Percentiles rank a stretch among this genome's conserved stretches.
Evolutionary conservation across 2,113 vertebrate genomes (phyloP).

Genomic region (Halcyon senegalensis): DNA sequence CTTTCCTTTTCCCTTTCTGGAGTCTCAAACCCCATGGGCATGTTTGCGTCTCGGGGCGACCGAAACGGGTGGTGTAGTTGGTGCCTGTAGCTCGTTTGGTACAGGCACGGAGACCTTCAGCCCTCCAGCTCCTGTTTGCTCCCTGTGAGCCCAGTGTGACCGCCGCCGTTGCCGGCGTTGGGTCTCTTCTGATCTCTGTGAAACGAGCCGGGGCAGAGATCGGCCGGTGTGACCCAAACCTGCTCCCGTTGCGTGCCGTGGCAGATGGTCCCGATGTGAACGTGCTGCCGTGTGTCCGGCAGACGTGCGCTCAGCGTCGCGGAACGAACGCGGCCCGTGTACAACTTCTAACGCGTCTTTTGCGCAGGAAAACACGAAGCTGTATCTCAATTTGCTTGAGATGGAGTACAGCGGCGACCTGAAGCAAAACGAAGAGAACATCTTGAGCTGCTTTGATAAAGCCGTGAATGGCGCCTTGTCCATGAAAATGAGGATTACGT

Average conservation of each 20-base stretch:
- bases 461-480: constrained; percentile 87
- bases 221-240: too few relatives aligned
- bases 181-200: background rate
- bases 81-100: accelerated
- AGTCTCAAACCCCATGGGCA: accelerated
- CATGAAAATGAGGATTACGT: constrained; percentile 89
- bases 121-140: background rate
- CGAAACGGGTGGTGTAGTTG: accelerated
- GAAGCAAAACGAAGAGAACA: constrained; percentile 90
- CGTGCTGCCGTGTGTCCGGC: too few relatives aligned
- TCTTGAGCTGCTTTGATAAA: constrained; percentile 91
- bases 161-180: background rate
- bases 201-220: background rate
- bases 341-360: background rate
- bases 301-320: background rate
- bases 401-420: constrained; percentile 94
- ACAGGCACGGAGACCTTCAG: background rate
- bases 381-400: constrained; percentile 96
- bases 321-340: accelerated
- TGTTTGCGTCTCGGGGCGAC: background rate
- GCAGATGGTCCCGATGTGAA: too few relatives aligned
- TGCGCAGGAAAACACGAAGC: constrained; percentile 87
- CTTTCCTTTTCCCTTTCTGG: background rate
- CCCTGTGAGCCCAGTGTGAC: accelerated
- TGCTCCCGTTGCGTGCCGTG: too few relatives aligned